Percentiles rank a stretch among this genome's conserved stretches.
phyloP scores from a whole-genome alignment of 2,113 vertebrate genomes.

The Pungitius pungitius region DNA sequence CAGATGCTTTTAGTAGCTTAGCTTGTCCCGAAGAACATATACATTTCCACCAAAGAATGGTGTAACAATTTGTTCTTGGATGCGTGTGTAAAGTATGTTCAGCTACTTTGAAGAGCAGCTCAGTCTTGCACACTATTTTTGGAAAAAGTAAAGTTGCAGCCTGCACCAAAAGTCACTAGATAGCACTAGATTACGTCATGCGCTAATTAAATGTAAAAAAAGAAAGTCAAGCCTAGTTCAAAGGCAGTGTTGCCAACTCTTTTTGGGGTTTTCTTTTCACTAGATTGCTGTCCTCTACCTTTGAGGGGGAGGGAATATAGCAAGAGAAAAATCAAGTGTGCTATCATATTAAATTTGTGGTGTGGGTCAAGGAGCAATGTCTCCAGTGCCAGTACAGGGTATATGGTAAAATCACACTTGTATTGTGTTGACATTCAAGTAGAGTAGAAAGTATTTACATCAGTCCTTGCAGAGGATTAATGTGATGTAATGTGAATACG shows the following conservation, averaged over 20 bases:
- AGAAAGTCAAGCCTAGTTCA: neutral
- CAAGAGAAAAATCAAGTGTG: too few species aligned
- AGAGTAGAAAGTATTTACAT: too few species aligned
- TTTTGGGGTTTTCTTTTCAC: too few species aligned
- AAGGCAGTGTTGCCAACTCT: neutral
- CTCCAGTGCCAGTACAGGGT: too few species aligned
- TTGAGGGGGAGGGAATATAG: neutral
- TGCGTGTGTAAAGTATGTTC: neutral
- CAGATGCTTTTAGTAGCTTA: neutral
- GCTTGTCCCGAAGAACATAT: neutral
- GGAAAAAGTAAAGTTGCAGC: neutral
- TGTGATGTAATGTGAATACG: too few species aligned
- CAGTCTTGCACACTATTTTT: neutral
- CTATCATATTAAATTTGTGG: too few species aligned
- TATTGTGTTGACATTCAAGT: too few species aligned
- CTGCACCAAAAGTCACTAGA: neutral
- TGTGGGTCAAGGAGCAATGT: too few species aligned
- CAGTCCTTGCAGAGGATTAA: too few species aligned
- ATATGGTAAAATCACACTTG: too few species aligned
- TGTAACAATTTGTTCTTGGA: neutral
- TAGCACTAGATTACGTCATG: neutral
- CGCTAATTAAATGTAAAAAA: neutral
- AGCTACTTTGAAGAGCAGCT: neutral
- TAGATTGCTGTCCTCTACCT: conserved; percentile 4
- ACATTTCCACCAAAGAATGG: neutral